Percentiles rank a stretch among this genome's conserved stretches.
These are phyloP conservation scores for Polydesmus complanatus DNA, from an alignment of 2,888 invertebrate species.

Conservation along the genomic window DNA sequence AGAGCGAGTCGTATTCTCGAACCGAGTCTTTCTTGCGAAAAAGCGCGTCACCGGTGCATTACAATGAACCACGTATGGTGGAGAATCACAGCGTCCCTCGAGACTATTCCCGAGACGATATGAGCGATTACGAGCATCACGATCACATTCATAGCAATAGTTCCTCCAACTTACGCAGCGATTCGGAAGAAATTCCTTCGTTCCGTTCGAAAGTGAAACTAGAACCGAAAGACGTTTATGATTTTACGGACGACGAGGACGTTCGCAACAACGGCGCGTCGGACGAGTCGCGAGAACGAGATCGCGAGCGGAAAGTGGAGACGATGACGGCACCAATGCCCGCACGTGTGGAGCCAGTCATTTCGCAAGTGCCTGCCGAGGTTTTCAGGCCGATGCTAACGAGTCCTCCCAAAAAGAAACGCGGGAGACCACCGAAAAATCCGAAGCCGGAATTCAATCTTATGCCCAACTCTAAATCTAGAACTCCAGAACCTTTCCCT, in stretches of 20 bases:
- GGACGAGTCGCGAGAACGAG: not conserved
- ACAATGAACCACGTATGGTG: not conserved
- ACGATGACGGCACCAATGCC: not conserved
- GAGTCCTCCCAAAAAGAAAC: slow-evolving; percentile 8
- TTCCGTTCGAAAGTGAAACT: slow-evolving; percentile 9
- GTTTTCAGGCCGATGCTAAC: not conserved
- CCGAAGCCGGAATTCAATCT: slow-evolving; percentile 7
- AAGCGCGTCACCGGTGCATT: not conserved
- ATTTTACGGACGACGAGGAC: slow-evolving; percentile 16
- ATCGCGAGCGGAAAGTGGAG: slow-evolving; percentile 8
- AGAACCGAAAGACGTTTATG: slow-evolving; percentile 17
- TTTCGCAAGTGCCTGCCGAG: slow-evolving; percentile 5
- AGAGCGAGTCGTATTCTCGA: not conserved
- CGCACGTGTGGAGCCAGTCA: not conserved
- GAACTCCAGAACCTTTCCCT: not conserved
- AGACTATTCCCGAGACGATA: slow-evolving; percentile 24
- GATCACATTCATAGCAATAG: not conserved
- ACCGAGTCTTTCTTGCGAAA: not conserved
- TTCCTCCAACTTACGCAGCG: not conserved
- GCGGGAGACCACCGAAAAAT: slow-evolving; percentile 4
- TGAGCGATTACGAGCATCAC: slow-evolving; percentile 19
- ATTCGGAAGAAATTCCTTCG: slow-evolving; percentile 4
- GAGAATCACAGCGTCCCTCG: not conserved
- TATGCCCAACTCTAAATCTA: not conserved
- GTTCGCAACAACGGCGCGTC: not conserved